These are phyloP conservation scores for Panzeria rudis DNA, from an alignment of 2,888 invertebrate genomes.

Conservation along the genomic window DNA sequence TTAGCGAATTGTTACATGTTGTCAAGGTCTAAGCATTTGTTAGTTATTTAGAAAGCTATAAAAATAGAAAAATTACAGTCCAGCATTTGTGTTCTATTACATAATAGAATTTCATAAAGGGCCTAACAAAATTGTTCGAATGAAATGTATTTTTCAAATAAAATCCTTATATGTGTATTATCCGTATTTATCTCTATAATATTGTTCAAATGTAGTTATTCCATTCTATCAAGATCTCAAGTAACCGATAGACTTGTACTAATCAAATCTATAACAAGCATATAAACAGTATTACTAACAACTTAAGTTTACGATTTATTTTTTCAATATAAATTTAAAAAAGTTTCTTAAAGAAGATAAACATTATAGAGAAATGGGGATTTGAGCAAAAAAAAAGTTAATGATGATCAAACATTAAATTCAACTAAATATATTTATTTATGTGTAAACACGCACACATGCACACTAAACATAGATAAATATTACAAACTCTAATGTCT, in stretches of 20 bases:
- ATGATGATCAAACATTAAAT: constrained; percentile 43
- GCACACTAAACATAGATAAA: neutral
- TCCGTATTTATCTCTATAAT: neutral
- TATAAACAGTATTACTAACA: constrained; percentile 24
- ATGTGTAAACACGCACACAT: neutral
- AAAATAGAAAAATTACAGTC: too few species aligned
- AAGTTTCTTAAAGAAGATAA: constrained; percentile 7
- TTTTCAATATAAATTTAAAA: constrained; percentile 27
- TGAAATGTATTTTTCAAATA: too few species aligned
- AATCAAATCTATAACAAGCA: neutral
- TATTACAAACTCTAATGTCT: neutral
- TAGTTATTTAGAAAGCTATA: too few species aligned
- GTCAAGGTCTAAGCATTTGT: too few species aligned
- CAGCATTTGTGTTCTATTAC: too few species aligned
- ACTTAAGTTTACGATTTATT: constrained; percentile 22
- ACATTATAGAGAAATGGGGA: neutral
- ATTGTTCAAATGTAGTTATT: neutral
- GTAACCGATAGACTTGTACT: too few species aligned
- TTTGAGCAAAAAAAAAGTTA: constrained; percentile 6
- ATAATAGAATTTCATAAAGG: too few species aligned
- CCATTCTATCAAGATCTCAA: neutral
- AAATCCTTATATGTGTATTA: too few species aligned
- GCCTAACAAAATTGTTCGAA: too few species aligned
- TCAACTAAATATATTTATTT: constrained; percentile 14
- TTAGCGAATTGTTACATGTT: too few species aligned